Evolutionary conservation across 2,113 vertebrate species (phyloP), one percentile per base, ranked within the genome.

Genomic region (Ranitomeya variabilis): DNA sequence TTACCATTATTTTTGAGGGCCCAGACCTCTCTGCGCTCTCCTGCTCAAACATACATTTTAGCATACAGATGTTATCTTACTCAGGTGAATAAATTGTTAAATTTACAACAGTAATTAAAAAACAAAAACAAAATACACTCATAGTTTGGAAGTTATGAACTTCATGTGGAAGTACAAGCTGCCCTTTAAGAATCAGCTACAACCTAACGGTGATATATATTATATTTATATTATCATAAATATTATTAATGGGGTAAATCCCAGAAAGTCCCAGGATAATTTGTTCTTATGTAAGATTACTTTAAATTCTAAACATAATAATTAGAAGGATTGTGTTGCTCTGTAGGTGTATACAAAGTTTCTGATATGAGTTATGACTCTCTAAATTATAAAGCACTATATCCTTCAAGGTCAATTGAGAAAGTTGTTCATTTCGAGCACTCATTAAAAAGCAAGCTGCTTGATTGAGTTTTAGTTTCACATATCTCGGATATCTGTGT

Each of bases 271-370:
- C 9, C 60, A 78, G 37, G 62, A 21, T 87, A 81, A 87, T 90
- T 91, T 62, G 55, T 18, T 90, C 37, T 45, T 66, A 86, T 91
- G 86, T 67, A 55, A 90, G 87, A 81, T 66, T 91, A 90, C 74
- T 8, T 57, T 86, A 71, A 86, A 91, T 82, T 90, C 90, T 90
- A 26, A 89, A 16, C 80, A 89, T 91, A 92, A 89, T 85, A 91
- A 90, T 77, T 64, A 62, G 90, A 74, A 89, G 88, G 90, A 57
- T 76, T 87, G 85, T 55, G 59, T 90, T 90, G 89, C 78, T 79
- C 88, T 85, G 74, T 66, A 86, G 51, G 21, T 18, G 73, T 80
- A 55, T 71, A 73, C 85, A 90, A 73, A 76, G 51, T 78, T 90
- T 89, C 64, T 90, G 74, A 86, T 91, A 85, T 8, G 89, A 92